Conservation (phyloP, 2,888 invertebrate genomes). For the Pristionchus japonicus region DNA sequence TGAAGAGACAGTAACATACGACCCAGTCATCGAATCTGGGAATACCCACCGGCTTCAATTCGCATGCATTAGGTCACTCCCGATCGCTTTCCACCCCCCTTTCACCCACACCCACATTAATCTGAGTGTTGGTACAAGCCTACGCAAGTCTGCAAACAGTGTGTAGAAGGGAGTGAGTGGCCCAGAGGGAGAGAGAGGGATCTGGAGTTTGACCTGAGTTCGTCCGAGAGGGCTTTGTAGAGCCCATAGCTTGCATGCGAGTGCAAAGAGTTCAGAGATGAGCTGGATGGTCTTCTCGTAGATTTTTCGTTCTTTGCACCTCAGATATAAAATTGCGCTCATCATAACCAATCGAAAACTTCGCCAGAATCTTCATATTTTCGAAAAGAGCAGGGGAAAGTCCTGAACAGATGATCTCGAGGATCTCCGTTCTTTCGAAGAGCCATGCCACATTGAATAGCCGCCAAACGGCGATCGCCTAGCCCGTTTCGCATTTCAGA, state of each 20-base stretch:
- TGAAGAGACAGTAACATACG: too few relatives aligned
- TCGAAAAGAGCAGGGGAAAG: background rate
- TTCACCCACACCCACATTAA: background rate
- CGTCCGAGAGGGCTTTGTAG: background rate
- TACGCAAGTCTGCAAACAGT: slow-evolving; percentile 15
- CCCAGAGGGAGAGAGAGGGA: background rate
- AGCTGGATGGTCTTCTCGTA: background rate
- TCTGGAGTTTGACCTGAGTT: background rate
- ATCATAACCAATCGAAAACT: too few relatives aligned
- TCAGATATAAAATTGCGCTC: too few relatives aligned
- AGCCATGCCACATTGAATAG: background rate
- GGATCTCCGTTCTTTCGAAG: background rate
- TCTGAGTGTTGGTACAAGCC: slow-evolving; percentile 31
- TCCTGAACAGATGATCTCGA: background rate
- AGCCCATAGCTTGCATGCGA: background rate
- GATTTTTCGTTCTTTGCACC: too few relatives aligned
- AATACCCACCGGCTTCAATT: background rate
- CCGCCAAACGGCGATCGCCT: background rate
- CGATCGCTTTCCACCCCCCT: background rate
- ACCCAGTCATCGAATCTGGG: background rate
- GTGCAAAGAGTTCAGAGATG: background rate
- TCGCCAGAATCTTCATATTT: background rate
- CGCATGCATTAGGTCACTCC: slow-evolving; percentile 17
- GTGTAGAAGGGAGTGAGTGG: background rate
- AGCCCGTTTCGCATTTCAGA: slow-evolving; percentile 1